Evolutionary conservation across 2,113 vertebrate genomes (phyloP).

Genomic region (Todiramphus chloris): DNA sequence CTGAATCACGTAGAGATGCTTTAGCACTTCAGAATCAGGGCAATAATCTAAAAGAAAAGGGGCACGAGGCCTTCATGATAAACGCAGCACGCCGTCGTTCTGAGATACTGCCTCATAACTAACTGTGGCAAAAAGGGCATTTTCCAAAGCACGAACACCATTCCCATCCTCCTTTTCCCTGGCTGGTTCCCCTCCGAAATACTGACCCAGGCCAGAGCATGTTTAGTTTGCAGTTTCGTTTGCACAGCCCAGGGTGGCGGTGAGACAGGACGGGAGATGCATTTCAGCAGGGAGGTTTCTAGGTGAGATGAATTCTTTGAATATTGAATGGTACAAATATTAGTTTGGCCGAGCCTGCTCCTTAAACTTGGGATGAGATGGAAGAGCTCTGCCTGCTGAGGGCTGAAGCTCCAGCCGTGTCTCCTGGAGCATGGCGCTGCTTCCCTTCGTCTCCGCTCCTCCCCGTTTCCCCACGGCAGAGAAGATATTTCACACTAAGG

Average conservation of each 20-base stretch:
- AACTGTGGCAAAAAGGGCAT: background rate
- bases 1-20: background rate
- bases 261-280: background rate
- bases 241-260: no score
- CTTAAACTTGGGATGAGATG: background rate
- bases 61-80: background rate
- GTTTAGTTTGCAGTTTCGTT: background rate
- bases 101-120: background rate
- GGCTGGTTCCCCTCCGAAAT: background rate
- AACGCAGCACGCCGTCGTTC: background rate
- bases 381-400: background rate
- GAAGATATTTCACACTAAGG: background rate
- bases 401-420: background rate
- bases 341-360: background rate
- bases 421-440: fast-evolving
- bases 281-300: background rate
- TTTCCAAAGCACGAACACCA: background rate
- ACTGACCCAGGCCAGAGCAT: background rate
- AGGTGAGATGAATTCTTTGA: background rate
- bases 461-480: background rate
- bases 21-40: background rate
- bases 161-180: background rate
- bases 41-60: background rate
- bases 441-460: background rate
- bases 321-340: background rate